Evolutionary conservation across 2,113 vertebrate genomes (phyloP), one percentile per base, ranked within the genome.

Genomic region (Glaucomys volans): DNA sequence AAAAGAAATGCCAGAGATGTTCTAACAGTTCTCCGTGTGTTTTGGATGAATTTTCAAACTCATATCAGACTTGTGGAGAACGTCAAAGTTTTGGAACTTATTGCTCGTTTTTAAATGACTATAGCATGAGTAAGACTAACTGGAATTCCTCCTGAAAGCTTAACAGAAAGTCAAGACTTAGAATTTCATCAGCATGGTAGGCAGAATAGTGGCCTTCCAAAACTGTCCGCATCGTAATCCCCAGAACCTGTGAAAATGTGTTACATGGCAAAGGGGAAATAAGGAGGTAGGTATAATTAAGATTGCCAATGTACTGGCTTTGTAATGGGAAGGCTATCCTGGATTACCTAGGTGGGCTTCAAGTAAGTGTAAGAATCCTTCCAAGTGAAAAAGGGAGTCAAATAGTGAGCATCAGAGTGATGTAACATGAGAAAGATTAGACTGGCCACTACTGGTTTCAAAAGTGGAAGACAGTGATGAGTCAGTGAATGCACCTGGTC

Each of bases 61-160:
- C 50, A 35, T 74, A 44, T 87, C 47, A 93, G 57, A 74, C 28
- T 87, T 62, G 2, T 5, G 35, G 71, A 74, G 20, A 42, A 81
- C 47, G 64, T 91, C 83, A 91, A 76, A 96, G 28, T 94, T 69
- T 62, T 17, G 35, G 28, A 84, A 91, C 10, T 30, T 74, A n/a
- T 66, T 82, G 2, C 22, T 66, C 64, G 35, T 75, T 95, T 76
- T 91, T 62, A 84, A 91, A 72, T 32, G 28, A 91, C 5, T 13
- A 4, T 52, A 11, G 44, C 22, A 35, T 80, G 72, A 64, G 47
- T 74, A 88, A 85, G 47, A 80, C 67, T 75, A 67, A 62, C 77
- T 80, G 42, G 64, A 95, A 93, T 47, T 85, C 11, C 16, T 83
- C 47, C 11, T 62, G 20, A 94, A 74, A 85, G 37, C n/a, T n/a